Conservation (phyloP, 2,113 vertebrate genomes). For the Oenanthe oenanthe region DNA sequence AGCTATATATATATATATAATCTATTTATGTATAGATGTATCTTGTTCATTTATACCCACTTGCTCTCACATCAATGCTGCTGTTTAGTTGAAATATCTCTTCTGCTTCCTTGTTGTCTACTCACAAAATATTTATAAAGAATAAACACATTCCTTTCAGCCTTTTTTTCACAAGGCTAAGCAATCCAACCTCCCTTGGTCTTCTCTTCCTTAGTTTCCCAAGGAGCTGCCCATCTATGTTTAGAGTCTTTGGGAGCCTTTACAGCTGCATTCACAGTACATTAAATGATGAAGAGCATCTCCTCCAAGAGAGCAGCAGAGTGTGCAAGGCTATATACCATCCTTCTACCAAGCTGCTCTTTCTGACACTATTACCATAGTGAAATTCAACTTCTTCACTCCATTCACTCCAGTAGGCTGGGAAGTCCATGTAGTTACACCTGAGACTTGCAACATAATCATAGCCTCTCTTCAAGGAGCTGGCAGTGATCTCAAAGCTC, state of each 20-base stretch:
- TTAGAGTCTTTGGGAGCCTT: not conserved
- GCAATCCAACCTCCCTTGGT: not conserved
- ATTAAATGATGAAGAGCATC: not conserved
- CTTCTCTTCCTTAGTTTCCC: not conserved
- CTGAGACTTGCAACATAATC: constrained; percentile 42
- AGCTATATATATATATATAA: no score
- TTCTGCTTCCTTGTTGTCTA: not conserved
- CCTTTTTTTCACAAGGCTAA: not conserved
- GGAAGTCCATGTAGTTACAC: not conserved
- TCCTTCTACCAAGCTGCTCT: not conserved
- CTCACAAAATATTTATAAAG: not conserved
- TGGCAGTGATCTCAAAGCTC: constrained; percentile 31
- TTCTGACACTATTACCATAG: constrained; percentile 47
- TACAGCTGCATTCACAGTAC: not conserved
- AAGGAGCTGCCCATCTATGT: not conserved
- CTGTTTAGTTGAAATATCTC: not conserved
- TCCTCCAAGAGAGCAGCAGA: not conserved
- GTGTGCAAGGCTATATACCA: not conserved
- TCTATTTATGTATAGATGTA: not conserved
- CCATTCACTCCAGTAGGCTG: constrained; percentile 75
- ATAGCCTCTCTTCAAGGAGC: constrained; percentile 9
- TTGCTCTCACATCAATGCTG: not conserved
- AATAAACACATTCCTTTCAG: not conserved
- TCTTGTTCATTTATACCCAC: not conserved
- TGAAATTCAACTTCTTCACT: constrained; percentile 53